phyloP scores from a whole-genome alignment of 2,113 vertebrate species.

The Theristicus caerulescens region DNA sequence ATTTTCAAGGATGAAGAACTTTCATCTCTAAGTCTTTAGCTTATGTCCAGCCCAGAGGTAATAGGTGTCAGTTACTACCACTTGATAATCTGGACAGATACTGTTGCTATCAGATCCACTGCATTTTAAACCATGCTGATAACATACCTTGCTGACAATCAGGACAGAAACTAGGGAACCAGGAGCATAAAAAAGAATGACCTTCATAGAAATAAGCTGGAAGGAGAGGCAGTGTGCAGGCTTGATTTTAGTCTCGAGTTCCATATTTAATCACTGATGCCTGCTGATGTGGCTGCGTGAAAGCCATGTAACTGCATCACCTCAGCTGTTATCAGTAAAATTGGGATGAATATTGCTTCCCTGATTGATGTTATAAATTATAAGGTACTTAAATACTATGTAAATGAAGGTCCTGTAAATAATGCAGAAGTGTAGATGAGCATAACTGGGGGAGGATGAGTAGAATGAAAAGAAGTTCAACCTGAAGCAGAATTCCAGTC shows the following conservation, averaged over 20 bases:
- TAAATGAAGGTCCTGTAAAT: slow-evolving; percentile 21
- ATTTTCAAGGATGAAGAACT: neutral
- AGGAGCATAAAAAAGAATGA: neutral
- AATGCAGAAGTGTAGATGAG: neutral
- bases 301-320: neutral
- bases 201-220: neutral
- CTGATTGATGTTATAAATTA: neutral
- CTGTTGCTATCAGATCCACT: neutral
- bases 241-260: neutral
- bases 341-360: neutral
- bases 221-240: neutral
- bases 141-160: neutral
- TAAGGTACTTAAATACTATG: neutral
- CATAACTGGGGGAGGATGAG: neutral
- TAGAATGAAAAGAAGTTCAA: neutral
- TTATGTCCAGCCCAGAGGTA: neutral
- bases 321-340: neutral
- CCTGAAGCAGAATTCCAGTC: neutral
- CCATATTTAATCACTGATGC: neutral
- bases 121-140: neutral
- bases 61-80: neutral
- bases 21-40: neutral
- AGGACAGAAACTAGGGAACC: neutral
- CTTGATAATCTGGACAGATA: neutral
- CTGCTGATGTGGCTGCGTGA: neutral